A percentile compares a stretch with the other conserved stretches of the same genome.
Evolutionary conservation across 2,797 vertebrate genomes (phyloP).

Genomic region (Rhabdophis nuchalis): DNA sequence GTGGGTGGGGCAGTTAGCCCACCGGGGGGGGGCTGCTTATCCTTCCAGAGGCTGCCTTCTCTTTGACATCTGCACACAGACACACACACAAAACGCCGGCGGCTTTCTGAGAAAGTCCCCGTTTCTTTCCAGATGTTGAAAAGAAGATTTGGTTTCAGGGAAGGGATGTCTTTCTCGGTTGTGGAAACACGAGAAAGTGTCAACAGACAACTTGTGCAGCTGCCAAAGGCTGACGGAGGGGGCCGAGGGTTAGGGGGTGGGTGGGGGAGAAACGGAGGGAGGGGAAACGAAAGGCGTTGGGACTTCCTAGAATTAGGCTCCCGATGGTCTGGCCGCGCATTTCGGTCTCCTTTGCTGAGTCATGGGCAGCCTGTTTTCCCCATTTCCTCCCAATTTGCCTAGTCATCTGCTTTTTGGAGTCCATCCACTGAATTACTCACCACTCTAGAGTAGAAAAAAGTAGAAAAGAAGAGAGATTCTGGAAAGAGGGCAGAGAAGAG

Average conservation of each 20-base stretch:
- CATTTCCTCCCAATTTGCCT: slow-evolving; percentile 1
- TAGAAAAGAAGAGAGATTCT: no score
- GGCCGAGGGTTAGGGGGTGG: no score
- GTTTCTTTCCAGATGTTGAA: background rate
- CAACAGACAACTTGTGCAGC: background rate
- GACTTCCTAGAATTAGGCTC: slow-evolving; percentile 19
- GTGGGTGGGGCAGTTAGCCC: rapidly evolving
- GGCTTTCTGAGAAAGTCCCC: background rate
- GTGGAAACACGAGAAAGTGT: slow-evolving; percentile 14
- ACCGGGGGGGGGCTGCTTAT: no score
- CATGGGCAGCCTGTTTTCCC: slow-evolving; percentile 41
- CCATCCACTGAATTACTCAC: slow-evolving; percentile 23
- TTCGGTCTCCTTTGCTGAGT: slow-evolving; percentile 35
- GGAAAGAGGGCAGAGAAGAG: no score
- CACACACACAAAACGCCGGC: no score
- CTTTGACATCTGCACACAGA: background rate
- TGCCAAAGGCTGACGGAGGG: slow-evolving; percentile 4
- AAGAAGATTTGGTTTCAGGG: background rate
- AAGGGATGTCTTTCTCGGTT: background rate
- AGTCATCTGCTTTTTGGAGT: slow-evolving; percentile 41
- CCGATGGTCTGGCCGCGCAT: slow-evolving; percentile 26
- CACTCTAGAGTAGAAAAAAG: no score
- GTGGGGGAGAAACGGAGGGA: background rate
- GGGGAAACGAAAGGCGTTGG: background rate
- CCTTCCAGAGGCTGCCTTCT: background rate